A percentile compares a stretch with the other conserved stretches of the same genome.
phyloP scores from a whole-genome alignment of 2,888 invertebrate genomes.

The Heliothis peltigera region DNA sequence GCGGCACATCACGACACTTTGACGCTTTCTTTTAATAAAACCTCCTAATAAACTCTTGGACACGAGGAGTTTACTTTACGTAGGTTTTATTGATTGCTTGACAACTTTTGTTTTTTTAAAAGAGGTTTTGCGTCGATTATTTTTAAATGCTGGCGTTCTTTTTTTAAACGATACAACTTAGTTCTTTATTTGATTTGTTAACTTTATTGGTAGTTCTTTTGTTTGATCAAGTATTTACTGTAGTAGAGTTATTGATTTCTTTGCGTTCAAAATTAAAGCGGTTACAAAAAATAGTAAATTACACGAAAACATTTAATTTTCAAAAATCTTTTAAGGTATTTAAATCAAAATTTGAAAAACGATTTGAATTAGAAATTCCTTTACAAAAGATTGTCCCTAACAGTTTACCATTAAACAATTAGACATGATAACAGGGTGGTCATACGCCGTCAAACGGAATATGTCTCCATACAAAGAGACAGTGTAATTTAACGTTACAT shows the following conservation, averaged over 20 bases:
- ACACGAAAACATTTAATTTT: too few relatives aligned
- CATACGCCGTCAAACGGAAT: conserved; percentile 33
- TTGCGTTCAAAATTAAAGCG: background rate
- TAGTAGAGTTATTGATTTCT: background rate
- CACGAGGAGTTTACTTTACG: conserved; percentile 22
- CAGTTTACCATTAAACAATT: conserved; percentile 3
- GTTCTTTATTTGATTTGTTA: background rate
- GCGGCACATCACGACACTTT: conserved; percentile 70
- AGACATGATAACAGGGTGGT: conserved; percentile 39
- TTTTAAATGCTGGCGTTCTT: conserved; percentile 14
- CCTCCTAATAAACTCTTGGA: conserved; percentile 52
- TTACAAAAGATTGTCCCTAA: conserved; percentile 7
- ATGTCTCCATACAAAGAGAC: conserved; percentile 15
- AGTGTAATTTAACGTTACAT: conserved; percentile 49
- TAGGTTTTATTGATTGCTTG: conserved; percentile 21
- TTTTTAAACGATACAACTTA: background rate
- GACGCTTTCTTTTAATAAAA: conserved; percentile 78
- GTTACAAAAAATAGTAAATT: too few relatives aligned
- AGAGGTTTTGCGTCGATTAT: conserved; percentile 9
- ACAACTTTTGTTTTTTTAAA: background rate
- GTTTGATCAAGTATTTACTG: background rate
- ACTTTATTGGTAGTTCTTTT: background rate
- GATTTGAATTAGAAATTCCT: conserved; percentile 5
- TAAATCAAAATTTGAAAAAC: too few relatives aligned
- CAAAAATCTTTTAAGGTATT: background rate